These are phyloP conservation scores for Zaprionus ghesquierei DNA, from an alignment of 1,140 invertebrate species.

Conservation along the genomic window DNA sequence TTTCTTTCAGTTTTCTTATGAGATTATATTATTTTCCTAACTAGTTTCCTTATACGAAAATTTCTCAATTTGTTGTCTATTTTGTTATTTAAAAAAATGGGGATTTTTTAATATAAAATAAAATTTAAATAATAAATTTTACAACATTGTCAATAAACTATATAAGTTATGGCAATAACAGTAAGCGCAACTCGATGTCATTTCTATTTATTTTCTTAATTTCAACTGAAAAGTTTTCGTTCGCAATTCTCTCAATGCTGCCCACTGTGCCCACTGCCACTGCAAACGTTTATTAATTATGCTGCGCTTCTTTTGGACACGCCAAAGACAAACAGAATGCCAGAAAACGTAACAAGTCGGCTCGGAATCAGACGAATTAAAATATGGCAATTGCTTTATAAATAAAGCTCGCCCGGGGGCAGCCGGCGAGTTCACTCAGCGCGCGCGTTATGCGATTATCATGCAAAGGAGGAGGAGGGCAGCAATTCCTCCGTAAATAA, in stretches of 20 bases:
- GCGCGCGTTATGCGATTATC: background rate
- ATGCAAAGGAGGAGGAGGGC: background rate
- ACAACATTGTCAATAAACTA: too few species aligned
- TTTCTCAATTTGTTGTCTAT: too few species aligned
- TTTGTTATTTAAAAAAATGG: too few species aligned
- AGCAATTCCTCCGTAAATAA: background rate
- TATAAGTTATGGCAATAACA: too few species aligned
- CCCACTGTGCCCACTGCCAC: background rate
- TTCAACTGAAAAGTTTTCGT: background rate
- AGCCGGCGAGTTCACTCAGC: background rate
- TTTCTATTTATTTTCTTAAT: too few species aligned
- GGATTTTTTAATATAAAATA: too few species aligned
- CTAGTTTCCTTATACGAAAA: too few species aligned
- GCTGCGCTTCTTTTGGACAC: constrained; percentile 2
- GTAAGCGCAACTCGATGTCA: too few species aligned
- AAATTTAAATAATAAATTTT: too few species aligned
- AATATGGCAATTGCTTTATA: constrained; percentile 8
- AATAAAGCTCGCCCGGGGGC: background rate
- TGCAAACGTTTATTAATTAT: background rate
- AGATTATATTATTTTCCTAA: too few species aligned
- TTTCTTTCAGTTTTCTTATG: too few species aligned
- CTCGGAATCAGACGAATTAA: constrained; percentile 19
- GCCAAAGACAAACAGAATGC: background rate
- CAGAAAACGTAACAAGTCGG: background rate
- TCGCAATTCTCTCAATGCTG: background rate